Evolutionary conservation across 2,888 invertebrate species (phyloP).

Genomic region (Protophormia terraenovae): DNA sequence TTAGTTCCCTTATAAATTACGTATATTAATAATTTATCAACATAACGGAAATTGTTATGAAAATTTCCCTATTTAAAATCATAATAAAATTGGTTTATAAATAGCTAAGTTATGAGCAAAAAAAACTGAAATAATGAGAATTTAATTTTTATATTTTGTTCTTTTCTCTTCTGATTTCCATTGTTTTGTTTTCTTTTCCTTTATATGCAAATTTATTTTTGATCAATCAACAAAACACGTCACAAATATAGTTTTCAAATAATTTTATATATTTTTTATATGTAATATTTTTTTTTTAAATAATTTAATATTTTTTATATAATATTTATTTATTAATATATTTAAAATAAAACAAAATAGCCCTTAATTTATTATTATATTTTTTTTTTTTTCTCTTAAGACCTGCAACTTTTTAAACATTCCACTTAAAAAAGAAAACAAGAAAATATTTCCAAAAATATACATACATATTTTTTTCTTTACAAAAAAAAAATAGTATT

Average conservation of each 20-base stretch:
- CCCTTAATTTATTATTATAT: constrained; percentile 63
- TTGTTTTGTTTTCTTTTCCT: not conserved
- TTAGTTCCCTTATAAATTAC: too few species aligned
- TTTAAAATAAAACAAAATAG: constrained; percentile 55
- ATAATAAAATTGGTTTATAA: too few species aligned
- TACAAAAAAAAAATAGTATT: constrained; percentile 39
- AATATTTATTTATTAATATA: constrained; percentile 62
- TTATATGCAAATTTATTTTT: not conserved
- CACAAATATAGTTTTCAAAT: constrained; percentile 60
- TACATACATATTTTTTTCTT: constrained; percentile 15
- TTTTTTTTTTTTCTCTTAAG: constrained; percentile 61
- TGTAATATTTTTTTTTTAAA: constrained; percentile 12
- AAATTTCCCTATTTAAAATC: too few species aligned
- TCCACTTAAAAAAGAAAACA: constrained; percentile 40
- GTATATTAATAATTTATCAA: too few species aligned
- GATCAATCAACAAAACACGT: constrained; percentile 30
- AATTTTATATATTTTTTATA: constrained; percentile 38
- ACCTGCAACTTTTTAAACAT: constrained; percentile 73
- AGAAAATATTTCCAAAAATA: constrained; percentile 32
- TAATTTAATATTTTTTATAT: constrained; percentile 47
- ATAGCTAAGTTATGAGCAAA: too few species aligned
- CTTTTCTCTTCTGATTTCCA: not conserved
- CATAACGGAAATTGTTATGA: too few species aligned
- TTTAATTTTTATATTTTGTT: too few species aligned
- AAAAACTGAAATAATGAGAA: too few species aligned